A percentile compares a stretch with the other conserved stretches of the same genome.
Evolutionary conservation across 2,888 invertebrate genomes (phyloP).

Genomic region (Zygaena filipendulae): DNA sequence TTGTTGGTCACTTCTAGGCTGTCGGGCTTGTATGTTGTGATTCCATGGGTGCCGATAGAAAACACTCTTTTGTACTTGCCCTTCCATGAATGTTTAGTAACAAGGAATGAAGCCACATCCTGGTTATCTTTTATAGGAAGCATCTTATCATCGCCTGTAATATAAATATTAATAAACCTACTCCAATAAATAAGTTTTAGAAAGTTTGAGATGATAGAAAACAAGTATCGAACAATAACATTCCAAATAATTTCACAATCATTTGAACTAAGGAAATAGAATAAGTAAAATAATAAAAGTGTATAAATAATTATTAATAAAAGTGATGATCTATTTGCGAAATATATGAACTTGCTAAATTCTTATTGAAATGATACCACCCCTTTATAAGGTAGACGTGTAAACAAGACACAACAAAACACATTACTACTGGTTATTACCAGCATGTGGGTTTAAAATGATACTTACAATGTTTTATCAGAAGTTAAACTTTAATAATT

Average conservation of each 20-base stretch:
- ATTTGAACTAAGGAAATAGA: not conserved
- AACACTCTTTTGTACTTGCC: slow-evolving; percentile 99
- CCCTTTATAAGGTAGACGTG: slow-evolving; percentile 65
- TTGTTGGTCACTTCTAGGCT: slow-evolving; percentile 82
- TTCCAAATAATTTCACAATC: too few relatives aligned
- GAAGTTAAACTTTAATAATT: slow-evolving; percentile 29
- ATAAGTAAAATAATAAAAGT: not conserved
- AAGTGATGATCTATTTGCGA: too few relatives aligned
- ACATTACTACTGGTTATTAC: too few relatives aligned
- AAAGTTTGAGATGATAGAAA: too few relatives aligned
- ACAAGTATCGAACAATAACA: too few relatives aligned
- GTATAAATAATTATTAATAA: too few relatives aligned
- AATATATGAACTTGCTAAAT: too few relatives aligned
- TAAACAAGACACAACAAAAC: slow-evolving; percentile 52
- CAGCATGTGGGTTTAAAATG: too few relatives aligned
- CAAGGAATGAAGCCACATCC: slow-evolving; percentile 96
- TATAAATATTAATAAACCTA: slow-evolving; percentile 1
- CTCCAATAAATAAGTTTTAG: too few relatives aligned
- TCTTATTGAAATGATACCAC: too few relatives aligned
- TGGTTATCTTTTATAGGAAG: slow-evolving; percentile 90
- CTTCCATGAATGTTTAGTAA: slow-evolving; percentile 99
- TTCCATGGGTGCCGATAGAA: slow-evolving; percentile 93
- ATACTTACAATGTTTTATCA: slow-evolving; percentile 40
- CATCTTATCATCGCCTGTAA: slow-evolving; percentile 73
- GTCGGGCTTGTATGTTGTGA: slow-evolving; percentile 94